Base-by-base conservation (phyloP, 2,888 invertebrate species). In the Nomada ferruginata region DNA sequence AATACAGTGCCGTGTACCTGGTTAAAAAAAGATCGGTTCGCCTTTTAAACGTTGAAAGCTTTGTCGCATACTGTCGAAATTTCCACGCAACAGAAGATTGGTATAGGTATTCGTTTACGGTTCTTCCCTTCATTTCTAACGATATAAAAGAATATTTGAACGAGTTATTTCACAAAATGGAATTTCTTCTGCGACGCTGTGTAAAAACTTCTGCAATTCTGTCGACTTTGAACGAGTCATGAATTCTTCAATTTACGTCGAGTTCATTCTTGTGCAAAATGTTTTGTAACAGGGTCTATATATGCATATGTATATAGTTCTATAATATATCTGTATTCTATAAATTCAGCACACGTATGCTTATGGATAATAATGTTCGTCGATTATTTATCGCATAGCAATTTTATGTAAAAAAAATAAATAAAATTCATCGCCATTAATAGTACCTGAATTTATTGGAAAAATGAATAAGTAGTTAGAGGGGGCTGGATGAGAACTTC, bases 21-120 rank as follows among this genome's bases (percentile, higher is more conserved):
- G 76, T 44, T 36, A 71, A 70, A 76, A 68, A 70, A 76, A 50
- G 7, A 36, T 36, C 23, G 36, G 42, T 55, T 55, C 18, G 13
- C 9, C 36, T 10, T 23, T 65, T 23, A 36, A 53, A 23, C 53
- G 2, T 20, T 18, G 23, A 61, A 61, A 47, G 61, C 36, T 60
- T 52, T 23, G n/a, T 44, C 63, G 72, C 23, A 18, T 3, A 47
- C 2, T 23, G 18, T 36, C 10, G 18, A 23, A 18, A 15, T 63
- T 52, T 23, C 26, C 55, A 7, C 20, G 29, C 44, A 50, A 20
- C 10, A n/a, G 9, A 18, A 55, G 53, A 44, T 50, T 47, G 59
- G 15, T 42, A 9, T 47, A 7, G 36, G 44, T 26, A 26, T 47
- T 50, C 42, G 23, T 13, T 2, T 15, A 5, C 18, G 2, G 36